Evolutionary conservation across 2,888 invertebrate species (phyloP), one percentile per base, ranked within the genome.

Genomic region (Tenthredo notha): DNA sequence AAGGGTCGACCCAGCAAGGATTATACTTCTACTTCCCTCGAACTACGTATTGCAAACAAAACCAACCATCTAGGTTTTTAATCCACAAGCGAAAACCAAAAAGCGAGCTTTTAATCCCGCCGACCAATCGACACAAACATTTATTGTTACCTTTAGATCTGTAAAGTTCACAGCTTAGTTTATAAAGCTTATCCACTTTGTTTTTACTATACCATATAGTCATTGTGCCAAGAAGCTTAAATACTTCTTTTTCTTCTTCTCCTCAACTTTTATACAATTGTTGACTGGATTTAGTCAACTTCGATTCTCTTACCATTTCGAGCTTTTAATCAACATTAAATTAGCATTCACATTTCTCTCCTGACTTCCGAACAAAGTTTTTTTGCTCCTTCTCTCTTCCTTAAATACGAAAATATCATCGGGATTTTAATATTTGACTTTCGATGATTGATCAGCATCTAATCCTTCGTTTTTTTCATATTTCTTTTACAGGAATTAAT

Each of bases 401-500:
- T 54, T n/a, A n/a, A n/a, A n/a, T n/a, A n/a, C 18, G n/a, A 7
- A 2, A 54, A 1, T 6, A 54, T n/a, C 6, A n/a, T 7, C n/a
- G 7, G n/a, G 7, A 6, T 54, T 7, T 54, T 10, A 61, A 21
- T 61, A 4, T 12, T 61, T 25, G 12, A 25, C 25, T 12, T 15
- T 15, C 47, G 3, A 47, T 47, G 12, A 47, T 47, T 12, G 25
- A 21, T 61, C 25, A 12, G 12, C 54, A 1, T 40, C 25, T 75
- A 6, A 75, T 54, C 1, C 10, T 61, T 80, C 18, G 21, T 21
- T 15, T 61, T 61, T 61, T 5, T 40, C 61, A 25, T 29, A 65
- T 80, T 80, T 86, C 9, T 82, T 74, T 87, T 87, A 10, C 85
- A 88, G 88, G 84, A 37, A 85, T 84, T 1, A 84, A 84, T n/a